Percentiles rank a stretch among this genome's conserved stretches.
Evolutionary conservation across 2,113 vertebrate genomes (phyloP).

Genomic region (Myiopsitta monachus): DNA sequence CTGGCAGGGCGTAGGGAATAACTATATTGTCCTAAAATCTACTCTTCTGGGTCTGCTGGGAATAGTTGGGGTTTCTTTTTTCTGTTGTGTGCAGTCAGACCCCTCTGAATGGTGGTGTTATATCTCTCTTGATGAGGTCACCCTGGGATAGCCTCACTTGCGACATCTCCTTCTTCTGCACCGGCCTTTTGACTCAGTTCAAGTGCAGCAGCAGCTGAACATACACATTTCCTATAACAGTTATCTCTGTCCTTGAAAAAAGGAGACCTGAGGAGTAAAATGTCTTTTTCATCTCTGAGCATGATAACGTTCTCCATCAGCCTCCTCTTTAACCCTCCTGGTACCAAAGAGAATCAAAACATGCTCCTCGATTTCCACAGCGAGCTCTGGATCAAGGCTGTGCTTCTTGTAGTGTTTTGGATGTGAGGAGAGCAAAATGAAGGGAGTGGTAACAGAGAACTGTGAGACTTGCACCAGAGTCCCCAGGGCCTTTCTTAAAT

Average conservation of each 20-base stretch:
- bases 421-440: not conserved
- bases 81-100: not conserved
- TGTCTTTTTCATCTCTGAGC: not conserved
- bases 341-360: not conserved
- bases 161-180: not conserved
- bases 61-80: not conserved
- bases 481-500: not conserved
- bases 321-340: not conserved
- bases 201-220: not conserved
- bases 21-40: not conserved
- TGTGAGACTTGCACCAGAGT: not conserved
- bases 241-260: not conserved
- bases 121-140: not conserved
- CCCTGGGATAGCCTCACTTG: not conserved
- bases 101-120: not conserved
- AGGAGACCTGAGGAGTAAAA: not conserved
- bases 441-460: not conserved
- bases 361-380: not conserved
- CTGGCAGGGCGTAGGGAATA: not conserved
- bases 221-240: not conserved
- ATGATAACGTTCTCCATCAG: not conserved
- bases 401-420: not conserved
- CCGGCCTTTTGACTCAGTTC: not conserved
- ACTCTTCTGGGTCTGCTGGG: not conserved
- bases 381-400: not conserved